Evolutionary conservation across 2,888 invertebrate species (phyloP), one percentile per base, ranked within the genome.

Genomic region (Neoascia interrupta): DNA sequence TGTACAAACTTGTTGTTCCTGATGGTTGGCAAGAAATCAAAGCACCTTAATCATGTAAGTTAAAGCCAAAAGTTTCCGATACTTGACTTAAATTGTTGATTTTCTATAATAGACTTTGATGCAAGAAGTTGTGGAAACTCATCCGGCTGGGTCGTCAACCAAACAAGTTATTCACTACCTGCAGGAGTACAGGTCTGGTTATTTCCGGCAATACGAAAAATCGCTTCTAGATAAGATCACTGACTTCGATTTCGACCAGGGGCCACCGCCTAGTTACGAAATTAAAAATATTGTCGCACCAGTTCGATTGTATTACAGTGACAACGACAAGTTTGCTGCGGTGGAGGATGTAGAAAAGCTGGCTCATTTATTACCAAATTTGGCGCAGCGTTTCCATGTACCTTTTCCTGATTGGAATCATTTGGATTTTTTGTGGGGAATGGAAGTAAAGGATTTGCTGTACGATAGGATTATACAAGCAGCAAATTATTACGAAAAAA

Each of bases 141-240:
- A 88, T 66, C 87, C 87, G 1, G 85, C 86, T 0, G 87, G 87
- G 0, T 84, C 88, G 10, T 88, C 88, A 0, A 84, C 87, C 19
- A 87, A 88, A 43, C 88, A 88, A 80, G 60, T 88, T n/a, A 86
- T 87, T 83, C 87, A 87, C 68, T 87, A 85, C 56, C 84, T 88
- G 45, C 87, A 87, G 72, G 86, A 86, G 5, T 86, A 87, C 16
- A 83, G 85, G 5, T 88, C 87, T 3, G 84, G 84, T 4, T 83
- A 84, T 26, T 87, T 87, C 28, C 84, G 86, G 0, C 85, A 87
- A 3, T 87, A 87, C 31, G n/a, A n/a, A n/a, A n/a, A n/a, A n/a
- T n/a, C n/a, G n/a, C n/a, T n/a, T n/a, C n/a, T n/a, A n/a, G n/a
- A n/a, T n/a, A n/a, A n/a, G n/a, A n/a, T n/a, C n/a, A n/a, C n/a